Evolutionary conservation across 2,888 invertebrate species (phyloP).

Genomic region (Pristionchus arcanus): DNA sequence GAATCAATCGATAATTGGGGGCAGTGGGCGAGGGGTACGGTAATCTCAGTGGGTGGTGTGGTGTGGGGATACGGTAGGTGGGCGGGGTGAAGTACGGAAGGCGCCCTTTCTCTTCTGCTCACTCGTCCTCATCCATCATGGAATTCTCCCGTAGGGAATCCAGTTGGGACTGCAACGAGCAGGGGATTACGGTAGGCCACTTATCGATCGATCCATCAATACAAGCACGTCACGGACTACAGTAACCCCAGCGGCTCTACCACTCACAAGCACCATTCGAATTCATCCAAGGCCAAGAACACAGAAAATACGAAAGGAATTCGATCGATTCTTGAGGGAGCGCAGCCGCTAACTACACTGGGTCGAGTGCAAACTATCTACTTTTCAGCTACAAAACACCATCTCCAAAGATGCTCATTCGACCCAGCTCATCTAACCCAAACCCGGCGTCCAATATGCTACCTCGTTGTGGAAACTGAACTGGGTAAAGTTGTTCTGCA

Average conservation of each 20-base stretch:
- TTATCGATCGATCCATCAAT: background rate
- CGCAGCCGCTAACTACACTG: no score
- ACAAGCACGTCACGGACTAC: background rate
- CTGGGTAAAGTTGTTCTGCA: constrained; percentile 85
- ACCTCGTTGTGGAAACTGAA: constrained; percentile 84
- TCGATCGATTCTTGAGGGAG: no score
- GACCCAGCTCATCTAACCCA: no score
- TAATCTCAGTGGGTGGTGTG: background rate
- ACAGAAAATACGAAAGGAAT: no score
- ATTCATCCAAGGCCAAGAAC: no score
- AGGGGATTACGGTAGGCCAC: background rate
- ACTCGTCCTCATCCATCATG: constrained; percentile 19
- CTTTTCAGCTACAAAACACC: no score
- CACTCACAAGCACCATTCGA: no score
- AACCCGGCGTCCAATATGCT: background rate
- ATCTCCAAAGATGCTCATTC: background rate
- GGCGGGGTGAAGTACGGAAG: background rate
- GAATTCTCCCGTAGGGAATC: constrained; percentile 54
- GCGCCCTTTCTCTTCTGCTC: background rate
- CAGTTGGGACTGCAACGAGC: constrained; percentile 23
- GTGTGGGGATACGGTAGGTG: background rate
- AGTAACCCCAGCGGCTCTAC: background rate
- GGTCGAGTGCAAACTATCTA: no score
- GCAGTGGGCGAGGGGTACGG: background rate
- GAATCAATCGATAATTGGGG: background rate